Base-by-base conservation (phyloP, 2,113 vertebrate species). In the Trogon surrucura region DNA sequence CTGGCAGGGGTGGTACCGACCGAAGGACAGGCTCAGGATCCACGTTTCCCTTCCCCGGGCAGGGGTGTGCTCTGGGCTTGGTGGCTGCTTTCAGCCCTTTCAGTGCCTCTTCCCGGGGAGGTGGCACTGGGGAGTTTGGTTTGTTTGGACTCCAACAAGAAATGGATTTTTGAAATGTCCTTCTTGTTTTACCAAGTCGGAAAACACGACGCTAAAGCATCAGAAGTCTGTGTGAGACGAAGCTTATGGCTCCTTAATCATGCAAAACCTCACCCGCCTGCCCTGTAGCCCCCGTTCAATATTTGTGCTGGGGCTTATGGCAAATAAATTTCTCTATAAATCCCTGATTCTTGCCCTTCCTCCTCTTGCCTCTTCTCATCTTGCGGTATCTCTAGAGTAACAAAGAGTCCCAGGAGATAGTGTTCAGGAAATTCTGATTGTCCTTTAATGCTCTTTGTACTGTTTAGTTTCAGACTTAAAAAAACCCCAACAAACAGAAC, bases 101-200 rank as follows among this genome's bases (percentile, higher is more conserved):
- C 47, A 10, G 41, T 2, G 1, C n/a, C 26, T 16, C 30, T 72
- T 0, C 0, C 16, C 47, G 44, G n/a, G 30, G 34, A 78, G 61
- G 65, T 16, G 60, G 41, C 10, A 41, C 22, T 41, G 16, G 29
- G 41, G 23, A 25, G 26, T 34, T 23, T 44, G 32, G 11, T 34
- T 61, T 18, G 26, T 84, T 45, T 58, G 69, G 47, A 21, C 30
- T 78, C 27, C 47, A 48, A 0, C 32, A 78, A 81, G 69, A 74
- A 60, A 25, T 16, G 47, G 25, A 64, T 58, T 22, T 82, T 83
- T n/a, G 50, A 90, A 88, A 75, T 27, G 14, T 65, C 54, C 62
- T 54, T 54, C 18, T 34, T 90, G 32, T 66, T 81, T 81, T 80
- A 30, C 57, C 34, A 51, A 51, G 32, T 21, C 62, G 38, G 66